phyloP scores from a whole-genome alignment of 2,888 invertebrate species.

The Leptothorax acervorum region DNA sequence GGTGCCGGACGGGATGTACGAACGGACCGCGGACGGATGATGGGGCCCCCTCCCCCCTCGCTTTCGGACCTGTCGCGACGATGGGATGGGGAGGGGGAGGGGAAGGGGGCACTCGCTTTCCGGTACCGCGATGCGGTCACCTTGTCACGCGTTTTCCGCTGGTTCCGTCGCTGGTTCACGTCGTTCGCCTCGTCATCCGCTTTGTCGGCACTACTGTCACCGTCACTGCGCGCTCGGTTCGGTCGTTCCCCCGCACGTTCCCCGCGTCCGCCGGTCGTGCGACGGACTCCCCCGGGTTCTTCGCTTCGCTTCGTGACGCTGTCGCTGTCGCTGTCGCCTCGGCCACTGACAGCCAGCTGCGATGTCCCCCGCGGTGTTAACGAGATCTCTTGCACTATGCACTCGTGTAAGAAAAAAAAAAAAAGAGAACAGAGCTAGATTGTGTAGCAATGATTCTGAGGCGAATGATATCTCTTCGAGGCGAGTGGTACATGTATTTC shows the following conservation, averaged over 20 bases:
- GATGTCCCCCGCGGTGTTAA: constrained; percentile 23
- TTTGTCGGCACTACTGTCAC: constrained; percentile 29
- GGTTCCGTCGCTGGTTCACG: constrained; percentile 19
- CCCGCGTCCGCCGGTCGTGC: neutral
- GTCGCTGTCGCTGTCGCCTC: constrained; percentile 18
- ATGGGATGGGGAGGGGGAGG: neutral
- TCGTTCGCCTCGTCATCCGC: constrained; percentile 37
- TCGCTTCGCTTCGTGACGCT: constrained; percentile 46
- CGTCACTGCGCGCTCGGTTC: constrained; percentile 15
- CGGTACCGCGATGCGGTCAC: constrained; percentile 42
- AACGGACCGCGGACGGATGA: neutral
- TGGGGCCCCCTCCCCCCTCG: neutral
- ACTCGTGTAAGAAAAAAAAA: neutral
- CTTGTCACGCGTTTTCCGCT: constrained; percentile 44
- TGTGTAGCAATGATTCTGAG: neutral
- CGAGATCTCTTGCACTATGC: neutral
- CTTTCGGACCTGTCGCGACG: neutral
- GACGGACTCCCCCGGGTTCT: neutral
- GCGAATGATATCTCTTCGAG: neutral
- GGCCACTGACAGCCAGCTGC: constrained; percentile 35
- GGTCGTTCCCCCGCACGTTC: neutral
- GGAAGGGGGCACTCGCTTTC: neutral
- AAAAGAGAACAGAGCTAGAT: too few species aligned
- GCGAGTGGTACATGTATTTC: neutral
- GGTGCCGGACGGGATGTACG: constrained; percentile 27